Percentiles rank a stretch among this genome's conserved stretches.
These are phyloP conservation scores for Copsychus sechellarum DNA, from an alignment of 2,113 vertebrate species.

Conservation along the genomic window DNA sequence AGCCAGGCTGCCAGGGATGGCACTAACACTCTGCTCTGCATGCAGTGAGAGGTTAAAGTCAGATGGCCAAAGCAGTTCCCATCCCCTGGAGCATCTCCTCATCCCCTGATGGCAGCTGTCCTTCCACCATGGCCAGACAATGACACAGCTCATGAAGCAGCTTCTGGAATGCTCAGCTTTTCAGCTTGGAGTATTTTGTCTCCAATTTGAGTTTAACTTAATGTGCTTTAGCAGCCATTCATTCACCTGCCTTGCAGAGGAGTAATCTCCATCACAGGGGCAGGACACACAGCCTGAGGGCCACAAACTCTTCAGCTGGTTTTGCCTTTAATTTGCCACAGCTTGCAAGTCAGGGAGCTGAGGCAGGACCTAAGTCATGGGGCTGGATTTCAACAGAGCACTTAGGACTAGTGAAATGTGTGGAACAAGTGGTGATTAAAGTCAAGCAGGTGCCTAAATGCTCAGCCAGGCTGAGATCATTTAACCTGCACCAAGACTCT, in stretches of 20 bases:
- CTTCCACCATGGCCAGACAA: background rate
- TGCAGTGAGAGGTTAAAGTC: background rate
- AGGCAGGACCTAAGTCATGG: background rate
- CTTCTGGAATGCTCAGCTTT: constrained; percentile 4
- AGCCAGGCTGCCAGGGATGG: background rate
- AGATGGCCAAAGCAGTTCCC: background rate
- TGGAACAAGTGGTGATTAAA: background rate
- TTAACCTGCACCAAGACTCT: background rate
- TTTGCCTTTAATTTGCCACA: constrained; percentile 20
- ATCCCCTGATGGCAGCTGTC: background rate
- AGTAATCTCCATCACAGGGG: constrained; percentile 13
- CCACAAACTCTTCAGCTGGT: constrained; percentile 10
- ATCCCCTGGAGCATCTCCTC: background rate
- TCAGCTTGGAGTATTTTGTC: background rate
- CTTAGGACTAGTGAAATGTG: background rate
- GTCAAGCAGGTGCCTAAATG: constrained; percentile 7
- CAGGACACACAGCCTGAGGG: constrained; percentile 21
- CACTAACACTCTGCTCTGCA: background rate
- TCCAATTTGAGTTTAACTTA: background rate
- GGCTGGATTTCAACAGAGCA: constrained; percentile 4
- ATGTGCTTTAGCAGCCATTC: background rate
- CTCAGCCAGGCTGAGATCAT: background rate
- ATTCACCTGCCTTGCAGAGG: constrained; percentile 9
- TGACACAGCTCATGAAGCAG: background rate
- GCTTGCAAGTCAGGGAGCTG: background rate